These are phyloP conservation scores for Agrotis clavis DNA, from an alignment of 2,888 invertebrate genomes.

Conservation along the genomic window DNA sequence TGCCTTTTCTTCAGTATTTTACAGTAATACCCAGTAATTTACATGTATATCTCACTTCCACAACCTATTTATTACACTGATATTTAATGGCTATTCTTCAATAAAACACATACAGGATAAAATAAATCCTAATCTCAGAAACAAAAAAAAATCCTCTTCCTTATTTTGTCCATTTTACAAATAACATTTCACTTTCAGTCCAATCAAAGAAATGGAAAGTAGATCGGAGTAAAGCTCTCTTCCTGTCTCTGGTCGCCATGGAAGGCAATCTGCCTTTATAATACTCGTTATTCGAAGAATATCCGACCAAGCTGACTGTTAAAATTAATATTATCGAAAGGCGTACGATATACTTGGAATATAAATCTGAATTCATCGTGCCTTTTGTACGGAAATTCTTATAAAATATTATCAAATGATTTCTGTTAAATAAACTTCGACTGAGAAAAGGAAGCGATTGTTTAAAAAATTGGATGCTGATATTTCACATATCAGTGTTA, in stretches of 20 bases:
- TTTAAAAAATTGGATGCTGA: no score
- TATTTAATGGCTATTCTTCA: no score
- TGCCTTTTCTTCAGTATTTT: no score
- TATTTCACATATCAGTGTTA: no score
- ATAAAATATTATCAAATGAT: constrained; percentile 44
- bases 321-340: constrained; percentile 57
- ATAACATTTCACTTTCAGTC: constrained; percentile 35
- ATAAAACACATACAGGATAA: no score
- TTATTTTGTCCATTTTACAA: background rate
- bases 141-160: background rate
- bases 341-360: constrained; percentile 44
- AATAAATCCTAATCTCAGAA: background rate
- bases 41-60: no score
- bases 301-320: constrained; percentile 41
- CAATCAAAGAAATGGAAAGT: constrained; percentile 42
- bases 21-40: no score
- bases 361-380: constrained; percentile 46
- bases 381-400: constrained; percentile 43
- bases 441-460: no score
- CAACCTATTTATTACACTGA: background rate
- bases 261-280: constrained; percentile 49
- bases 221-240: constrained; percentile 25
- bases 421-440: constrained; percentile 7
- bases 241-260: constrained; percentile 22
- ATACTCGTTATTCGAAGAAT: constrained; percentile 41